Conservation (phyloP, 2,888 invertebrate species). For the Lagria hirta region DNA sequence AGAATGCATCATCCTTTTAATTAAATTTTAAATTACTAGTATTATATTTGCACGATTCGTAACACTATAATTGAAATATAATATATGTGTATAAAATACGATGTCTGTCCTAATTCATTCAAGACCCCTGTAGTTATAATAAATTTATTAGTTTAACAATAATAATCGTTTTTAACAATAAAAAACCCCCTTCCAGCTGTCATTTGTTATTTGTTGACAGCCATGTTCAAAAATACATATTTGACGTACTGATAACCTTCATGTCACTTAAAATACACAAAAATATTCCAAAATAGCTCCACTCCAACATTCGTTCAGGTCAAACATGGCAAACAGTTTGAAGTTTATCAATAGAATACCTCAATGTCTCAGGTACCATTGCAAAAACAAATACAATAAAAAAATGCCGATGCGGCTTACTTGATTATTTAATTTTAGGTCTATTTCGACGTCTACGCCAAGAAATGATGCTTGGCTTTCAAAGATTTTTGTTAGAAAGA, state of each 20-base stretch:
- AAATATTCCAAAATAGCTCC: conserved; percentile 31
- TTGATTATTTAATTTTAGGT: conserved; percentile 35
- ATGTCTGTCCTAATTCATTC: too few species aligned
- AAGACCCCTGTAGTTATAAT: too few species aligned
- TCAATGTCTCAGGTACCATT: conserved; percentile 43
- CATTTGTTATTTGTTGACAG: conserved; percentile 3
- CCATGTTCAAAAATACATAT: conserved; percentile 14
- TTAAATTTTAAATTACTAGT: too few species aligned
- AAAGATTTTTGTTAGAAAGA: conserved; percentile 84
- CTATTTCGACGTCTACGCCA: conserved; percentile 48
- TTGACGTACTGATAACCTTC: conserved; percentile 38
- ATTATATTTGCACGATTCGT: too few species aligned
- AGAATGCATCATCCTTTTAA: too few species aligned
- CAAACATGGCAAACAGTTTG: conserved; percentile 47
- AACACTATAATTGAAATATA: too few species aligned
- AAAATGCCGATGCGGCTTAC: neutral
- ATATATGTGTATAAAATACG: too few species aligned
- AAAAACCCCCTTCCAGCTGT: neutral
- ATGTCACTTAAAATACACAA: conserved; percentile 37
- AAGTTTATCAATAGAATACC: conserved; percentile 42
- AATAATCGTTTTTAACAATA: too few species aligned
- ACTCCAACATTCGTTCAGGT: conserved; percentile 3
- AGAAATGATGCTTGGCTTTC: conserved; percentile 81
- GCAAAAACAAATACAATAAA: conserved; percentile 5
- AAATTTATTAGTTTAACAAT: too few species aligned